A percentile compares a stretch with the other conserved stretches of the same genome.
These are phyloP conservation scores for Agonopterix alstromeriana DNA, from an alignment of 2,888 invertebrate genomes.

Conservation along the genomic window DNA sequence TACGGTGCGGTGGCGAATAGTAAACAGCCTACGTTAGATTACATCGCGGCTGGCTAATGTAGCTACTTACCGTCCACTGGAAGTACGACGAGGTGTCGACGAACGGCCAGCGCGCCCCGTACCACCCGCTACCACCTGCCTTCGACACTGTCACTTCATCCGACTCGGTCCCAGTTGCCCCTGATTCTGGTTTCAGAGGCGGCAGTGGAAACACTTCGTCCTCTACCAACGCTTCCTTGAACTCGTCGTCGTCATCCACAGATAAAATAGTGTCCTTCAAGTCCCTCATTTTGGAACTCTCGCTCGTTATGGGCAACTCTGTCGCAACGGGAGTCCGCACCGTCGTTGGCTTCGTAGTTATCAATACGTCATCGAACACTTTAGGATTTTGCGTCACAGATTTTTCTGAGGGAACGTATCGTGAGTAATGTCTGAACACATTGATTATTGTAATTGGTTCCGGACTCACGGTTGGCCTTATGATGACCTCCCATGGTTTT, in stretches of 20 bases:
- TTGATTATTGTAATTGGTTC: slow-evolving; percentile 49
- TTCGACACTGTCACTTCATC: slow-evolving; percentile 66
- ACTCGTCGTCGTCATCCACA: slow-evolving; percentile 65
- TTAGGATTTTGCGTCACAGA: slow-evolving; percentile 41
- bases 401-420: slow-evolving; percentile 40
- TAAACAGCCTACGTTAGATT: slow-evolving; percentile 7
- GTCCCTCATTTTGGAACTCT: slow-evolving; percentile 47
- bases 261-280: slow-evolving; percentile 64
- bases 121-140: slow-evolving; percentile 71
- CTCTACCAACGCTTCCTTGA: slow-evolving; percentile 63
- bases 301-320: slow-evolving; percentile 38
- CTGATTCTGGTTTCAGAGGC: slow-evolving; percentile 52
- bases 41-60: neutral
- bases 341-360: slow-evolving; percentile 51
- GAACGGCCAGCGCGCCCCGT: slow-evolving; percentile 79
- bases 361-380: slow-evolving; percentile 51
- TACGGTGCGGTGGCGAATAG: too few relatives aligned
- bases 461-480: slow-evolving; percentile 52
- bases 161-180: slow-evolving; percentile 35
- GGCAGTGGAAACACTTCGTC: slow-evolving; percentile 67
- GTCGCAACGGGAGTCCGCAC: slow-evolving; percentile 31
- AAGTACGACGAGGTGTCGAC: slow-evolving; percentile 80
- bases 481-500: slow-evolving; percentile 63
- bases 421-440: slow-evolving; percentile 49
- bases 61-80: slow-evolving; percentile 79